phyloP scores from a whole-genome alignment of 1,140 invertebrate genomes.

The Amphibalanus amphitrite region DNA sequence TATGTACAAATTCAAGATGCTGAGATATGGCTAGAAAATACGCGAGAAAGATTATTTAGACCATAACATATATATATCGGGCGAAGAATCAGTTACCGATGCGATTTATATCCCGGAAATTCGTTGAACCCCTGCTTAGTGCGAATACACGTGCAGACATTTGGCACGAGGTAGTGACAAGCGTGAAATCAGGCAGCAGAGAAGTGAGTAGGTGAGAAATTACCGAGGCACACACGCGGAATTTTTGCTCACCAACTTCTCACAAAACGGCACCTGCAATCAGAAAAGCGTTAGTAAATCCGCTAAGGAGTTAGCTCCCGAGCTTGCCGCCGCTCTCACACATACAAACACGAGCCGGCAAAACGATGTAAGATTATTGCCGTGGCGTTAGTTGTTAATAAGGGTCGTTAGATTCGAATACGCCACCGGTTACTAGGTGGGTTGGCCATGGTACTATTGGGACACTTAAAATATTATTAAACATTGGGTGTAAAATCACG shows the following conservation, averaged over 20 bases:
- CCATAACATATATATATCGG: no score
- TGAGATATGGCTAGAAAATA: no score
- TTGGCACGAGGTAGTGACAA: not conserved
- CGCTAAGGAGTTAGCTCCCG: not conserved
- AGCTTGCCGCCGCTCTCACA: not conserved
- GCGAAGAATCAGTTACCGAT: not conserved
- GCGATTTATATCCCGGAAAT: not conserved
- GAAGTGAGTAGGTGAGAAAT: conserved; percentile 1
- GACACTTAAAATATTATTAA: no score
- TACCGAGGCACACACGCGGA: conserved; percentile 1
- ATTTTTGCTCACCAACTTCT: conserved; percentile 1
- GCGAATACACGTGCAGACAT: not conserved
- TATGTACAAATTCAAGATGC: no score
- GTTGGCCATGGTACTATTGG: no score
- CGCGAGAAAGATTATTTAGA: no score
- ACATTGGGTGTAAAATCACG: no score
- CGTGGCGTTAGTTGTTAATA: not conserved
- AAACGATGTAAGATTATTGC: not conserved
- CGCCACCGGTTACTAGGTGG: no score
- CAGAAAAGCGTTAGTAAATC: not conserved
- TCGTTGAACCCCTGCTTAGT: not conserved
- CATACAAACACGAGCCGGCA: not conserved
- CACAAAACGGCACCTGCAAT: conserved; percentile 1
- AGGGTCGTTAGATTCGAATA: no score
- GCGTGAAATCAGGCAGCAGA: not conserved